Evolutionary conservation across 1,140 invertebrate species (phyloP).

Genomic region (Ephestia elutella): DNA sequence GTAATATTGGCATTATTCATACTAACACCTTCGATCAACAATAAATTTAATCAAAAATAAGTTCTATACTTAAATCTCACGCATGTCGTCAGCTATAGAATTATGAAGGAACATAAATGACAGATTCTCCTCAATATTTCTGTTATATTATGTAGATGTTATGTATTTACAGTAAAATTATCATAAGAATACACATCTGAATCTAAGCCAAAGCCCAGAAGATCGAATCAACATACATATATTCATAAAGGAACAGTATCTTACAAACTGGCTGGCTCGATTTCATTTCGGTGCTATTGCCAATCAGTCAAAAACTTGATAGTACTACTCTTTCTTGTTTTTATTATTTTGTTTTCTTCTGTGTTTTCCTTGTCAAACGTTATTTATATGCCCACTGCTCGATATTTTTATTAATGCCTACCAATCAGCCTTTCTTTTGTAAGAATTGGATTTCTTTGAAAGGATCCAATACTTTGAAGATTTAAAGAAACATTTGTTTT

Average conservation of each 20-base stretch:
- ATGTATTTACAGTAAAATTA: background rate
- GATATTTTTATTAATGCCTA: constrained; percentile 2
- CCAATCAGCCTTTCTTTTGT: background rate
- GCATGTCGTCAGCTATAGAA: too few species aligned
- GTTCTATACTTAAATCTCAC: too few species aligned
- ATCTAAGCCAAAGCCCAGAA: background rate
- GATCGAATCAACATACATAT: background rate
- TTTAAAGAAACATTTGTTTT: background rate
- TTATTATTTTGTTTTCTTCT: constrained; percentile 32
- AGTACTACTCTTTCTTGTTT: constrained; percentile 18
- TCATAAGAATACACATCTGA: background rate
- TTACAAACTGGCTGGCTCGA: background rate
- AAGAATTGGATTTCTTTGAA: background rate
- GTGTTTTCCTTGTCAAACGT: constrained; percentile 22
- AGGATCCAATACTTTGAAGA: background rate
- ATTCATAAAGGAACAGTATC: background rate
- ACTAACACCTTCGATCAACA: too few species aligned
- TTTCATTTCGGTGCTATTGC: constrained; percentile 21
- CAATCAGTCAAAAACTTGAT: constrained; percentile 36
- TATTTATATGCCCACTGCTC: constrained; percentile 17
- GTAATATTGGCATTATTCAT: too few species aligned
- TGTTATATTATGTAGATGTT: too few species aligned
- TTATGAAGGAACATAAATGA: too few species aligned
- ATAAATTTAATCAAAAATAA: too few species aligned
- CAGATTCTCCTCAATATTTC: too few species aligned